Evolutionary conservation across 2,888 invertebrate genomes (phyloP).

Genomic region (Eupithecia insigniata): DNA sequence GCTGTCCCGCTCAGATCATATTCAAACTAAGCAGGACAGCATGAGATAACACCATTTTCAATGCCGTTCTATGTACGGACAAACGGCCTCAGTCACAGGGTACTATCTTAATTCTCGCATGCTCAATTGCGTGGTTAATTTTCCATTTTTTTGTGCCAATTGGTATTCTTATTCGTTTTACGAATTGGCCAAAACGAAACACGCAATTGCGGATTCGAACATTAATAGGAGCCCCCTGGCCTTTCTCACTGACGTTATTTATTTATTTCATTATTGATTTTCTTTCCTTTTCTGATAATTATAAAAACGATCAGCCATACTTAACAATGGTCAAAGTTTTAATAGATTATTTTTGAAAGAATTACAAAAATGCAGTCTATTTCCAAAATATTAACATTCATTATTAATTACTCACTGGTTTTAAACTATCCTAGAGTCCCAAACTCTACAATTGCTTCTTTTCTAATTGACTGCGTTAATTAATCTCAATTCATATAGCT

Average conservation of each 20-base stretch:
- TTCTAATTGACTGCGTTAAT: conserved; percentile 12
- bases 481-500: conserved; percentile 28
- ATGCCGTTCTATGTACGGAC: not conserved
- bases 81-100: too few relatives aligned
- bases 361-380: not conserved
- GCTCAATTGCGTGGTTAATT: too few relatives aligned
- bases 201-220: too few relatives aligned
- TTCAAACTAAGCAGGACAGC: too few relatives aligned
- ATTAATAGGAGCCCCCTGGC: too few relatives aligned
- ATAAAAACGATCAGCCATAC: not conserved
- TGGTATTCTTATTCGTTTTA: too few relatives aligned
- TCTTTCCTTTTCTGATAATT: not conserved
- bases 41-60: not conserved
- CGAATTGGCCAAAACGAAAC: too few relatives aligned
- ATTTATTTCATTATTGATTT: not conserved
- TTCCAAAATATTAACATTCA: not conserved
- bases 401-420: not conserved
- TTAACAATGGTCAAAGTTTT: not conserved
- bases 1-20: too few relatives aligned
- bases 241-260: not conserved
- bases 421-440: not conserved
- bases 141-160: too few relatives aligned
- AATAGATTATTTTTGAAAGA: not conserved
- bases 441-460: conserved; percentile 1
- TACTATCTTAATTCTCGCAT: too few relatives aligned